These are phyloP conservation scores for Helicoverpa armigera DNA, from an alignment of 1,140 invertebrate genomes.

Conservation along the genomic window DNA sequence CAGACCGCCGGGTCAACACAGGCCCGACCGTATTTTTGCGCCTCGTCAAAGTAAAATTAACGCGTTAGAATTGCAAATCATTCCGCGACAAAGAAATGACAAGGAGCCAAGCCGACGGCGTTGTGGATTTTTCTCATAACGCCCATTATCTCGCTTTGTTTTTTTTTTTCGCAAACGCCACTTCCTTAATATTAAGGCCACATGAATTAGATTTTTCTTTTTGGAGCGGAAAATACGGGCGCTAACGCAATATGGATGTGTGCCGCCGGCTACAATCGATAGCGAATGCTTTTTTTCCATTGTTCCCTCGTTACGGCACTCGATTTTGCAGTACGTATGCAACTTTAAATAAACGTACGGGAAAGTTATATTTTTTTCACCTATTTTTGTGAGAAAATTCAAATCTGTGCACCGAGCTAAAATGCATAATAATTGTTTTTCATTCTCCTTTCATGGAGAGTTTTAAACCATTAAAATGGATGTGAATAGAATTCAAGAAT, in stretches of 20 bases:
- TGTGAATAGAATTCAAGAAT: too few species aligned
- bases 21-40: slow-evolving; percentile 78
- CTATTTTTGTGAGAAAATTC: background rate
- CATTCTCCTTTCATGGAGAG: too few species aligned
- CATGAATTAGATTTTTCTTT: slow-evolving; percentile 67
- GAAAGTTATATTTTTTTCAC: background rate
- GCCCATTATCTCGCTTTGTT: slow-evolving; percentile 68
- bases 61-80: slow-evolving; percentile 84
- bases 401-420: background rate
- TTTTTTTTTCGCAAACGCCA: slow-evolving; percentile 62
- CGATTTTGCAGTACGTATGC: slow-evolving; percentile 29
- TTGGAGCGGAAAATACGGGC: slow-evolving; percentile 57
- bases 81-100: slow-evolving; percentile 78
- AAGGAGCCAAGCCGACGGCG: slow-evolving; percentile 68
- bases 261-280: slow-evolving; percentile 55
- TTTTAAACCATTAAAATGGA: too few species aligned
- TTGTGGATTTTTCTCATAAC: slow-evolving; percentile 81
- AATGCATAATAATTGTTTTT: too few species aligned
- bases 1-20: slow-evolving; percentile 68
- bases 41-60: slow-evolving; percentile 85
- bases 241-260: slow-evolving; percentile 57
- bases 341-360: slow-evolving; percentile 21
- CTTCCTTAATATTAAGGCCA: slow-evolving; percentile 65
- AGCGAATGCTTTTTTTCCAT: slow-evolving; percentile 54
- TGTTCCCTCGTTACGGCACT: slow-evolving; percentile 37